These are phyloP conservation scores for Myotis myotis DNA, from an alignment of 2,797 vertebrate species.

Conservation along the genomic window DNA sequence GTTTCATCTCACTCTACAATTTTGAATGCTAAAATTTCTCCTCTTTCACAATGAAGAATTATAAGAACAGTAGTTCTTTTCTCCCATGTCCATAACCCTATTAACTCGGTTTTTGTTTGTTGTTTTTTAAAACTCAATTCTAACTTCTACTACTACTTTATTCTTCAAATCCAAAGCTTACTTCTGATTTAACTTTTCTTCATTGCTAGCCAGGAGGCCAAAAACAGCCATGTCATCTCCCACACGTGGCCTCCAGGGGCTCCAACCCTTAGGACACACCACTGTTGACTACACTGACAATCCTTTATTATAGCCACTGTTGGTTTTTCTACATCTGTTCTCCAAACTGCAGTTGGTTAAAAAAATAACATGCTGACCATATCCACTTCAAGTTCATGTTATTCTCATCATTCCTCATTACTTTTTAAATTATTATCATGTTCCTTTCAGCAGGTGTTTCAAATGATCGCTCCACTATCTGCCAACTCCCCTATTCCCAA, in stretches of 20 bases:
- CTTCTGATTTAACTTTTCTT: background rate
- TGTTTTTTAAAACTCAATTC: background rate
- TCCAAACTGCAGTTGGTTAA: background rate
- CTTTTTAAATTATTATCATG: background rate
- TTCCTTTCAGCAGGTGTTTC: slow-evolving; percentile 12
- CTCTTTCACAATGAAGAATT: background rate
- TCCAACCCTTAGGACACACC: fast-evolving
- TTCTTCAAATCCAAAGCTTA: background rate
- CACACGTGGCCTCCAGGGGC: background rate
- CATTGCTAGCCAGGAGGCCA: background rate
- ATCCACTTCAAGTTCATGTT: background rate
- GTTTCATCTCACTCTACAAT: background rate
- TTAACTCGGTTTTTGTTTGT: background rate
- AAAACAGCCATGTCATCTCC: background rate
- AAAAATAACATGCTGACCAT: background rate
- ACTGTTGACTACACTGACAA: fast-evolving
- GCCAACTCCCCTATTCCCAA: background rate
- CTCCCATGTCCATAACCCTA: background rate
- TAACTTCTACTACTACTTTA: background rate
- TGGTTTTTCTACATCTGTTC: background rate
- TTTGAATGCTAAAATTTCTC: background rate
- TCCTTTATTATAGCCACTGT: background rate
- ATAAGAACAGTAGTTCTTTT: background rate
- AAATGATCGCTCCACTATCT: background rate
- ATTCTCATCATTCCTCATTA: background rate